Evolutionary conservation across 1,140 invertebrate genomes (phyloP).

Genomic region (Eueides isabella): DNA sequence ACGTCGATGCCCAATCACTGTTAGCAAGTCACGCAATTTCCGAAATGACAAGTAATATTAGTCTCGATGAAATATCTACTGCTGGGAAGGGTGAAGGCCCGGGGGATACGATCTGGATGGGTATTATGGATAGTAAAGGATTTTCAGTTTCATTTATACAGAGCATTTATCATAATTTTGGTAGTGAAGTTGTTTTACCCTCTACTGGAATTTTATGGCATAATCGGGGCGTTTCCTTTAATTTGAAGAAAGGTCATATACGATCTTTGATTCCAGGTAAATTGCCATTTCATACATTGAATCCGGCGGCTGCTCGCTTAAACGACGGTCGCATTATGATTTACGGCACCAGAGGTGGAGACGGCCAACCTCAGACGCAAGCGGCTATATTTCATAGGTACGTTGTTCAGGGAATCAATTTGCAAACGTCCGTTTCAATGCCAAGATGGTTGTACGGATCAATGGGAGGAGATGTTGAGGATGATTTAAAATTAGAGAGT

Average conservation of each 20-base stretch:
- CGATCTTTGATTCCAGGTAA: conserved; percentile 64
- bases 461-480: conserved; percentile 41
- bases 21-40: conserved; percentile 50
- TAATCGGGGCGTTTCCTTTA: conserved; percentile 66
- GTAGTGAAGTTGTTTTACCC: conserved; percentile 66
- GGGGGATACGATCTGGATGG: conserved; percentile 74
- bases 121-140: conserved; percentile 70
- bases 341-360: conserved; percentile 71
- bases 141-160: conserved; percentile 76
- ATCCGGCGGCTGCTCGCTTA: conserved; percentile 64
- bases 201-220: conserved; percentile 72
- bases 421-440: conserved; percentile 57
- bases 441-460: conserved; percentile 71
- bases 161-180: conserved; percentile 65
- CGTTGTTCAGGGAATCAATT: conserved; percentile 58
- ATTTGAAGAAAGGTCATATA: conserved; percentile 55
- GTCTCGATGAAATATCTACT: conserved; percentile 46
- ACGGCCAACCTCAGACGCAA: conserved; percentile 74
- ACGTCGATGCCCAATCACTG: conserved; percentile 56
- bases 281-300: conserved; percentile 72
- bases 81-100: conserved; percentile 52
- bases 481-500: conserved; percentile 56
- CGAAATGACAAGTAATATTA: conserved; percentile 62
- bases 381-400: conserved; percentile 73
- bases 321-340: conserved; percentile 66